Conservation (phyloP, 2,888 invertebrate genomes). For the Urechis unicinctus region DNA sequence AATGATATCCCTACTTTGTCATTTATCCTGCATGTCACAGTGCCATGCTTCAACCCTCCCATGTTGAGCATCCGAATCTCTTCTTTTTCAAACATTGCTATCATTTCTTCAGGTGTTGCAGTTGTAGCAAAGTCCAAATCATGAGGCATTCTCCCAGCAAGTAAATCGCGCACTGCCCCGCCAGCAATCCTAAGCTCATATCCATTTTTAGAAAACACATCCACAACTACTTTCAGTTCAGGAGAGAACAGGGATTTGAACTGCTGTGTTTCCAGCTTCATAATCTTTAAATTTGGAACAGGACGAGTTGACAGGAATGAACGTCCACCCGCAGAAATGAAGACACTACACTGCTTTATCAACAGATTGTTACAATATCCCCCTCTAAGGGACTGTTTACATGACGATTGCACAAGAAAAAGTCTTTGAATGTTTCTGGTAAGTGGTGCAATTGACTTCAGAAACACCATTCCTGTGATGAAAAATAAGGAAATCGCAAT, state of each 20-base stretch:
- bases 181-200: conserved; percentile 87
- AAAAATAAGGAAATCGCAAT: no score
- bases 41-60: conserved; percentile 59
- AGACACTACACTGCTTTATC: no score
- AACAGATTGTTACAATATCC: no score
- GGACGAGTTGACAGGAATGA: no score
- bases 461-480: no score
- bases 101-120: conserved; percentile 95
- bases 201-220: conserved; percentile 67
- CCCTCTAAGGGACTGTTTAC: no score
- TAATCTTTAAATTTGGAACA: conserved; percentile 28
- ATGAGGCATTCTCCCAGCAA: conserved; percentile 51
- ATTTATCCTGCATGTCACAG: conserved; percentile 89
- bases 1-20: conserved; percentile 90
- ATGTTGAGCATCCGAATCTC: conserved; percentile 83
- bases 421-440: no score
- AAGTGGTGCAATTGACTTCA: no score
- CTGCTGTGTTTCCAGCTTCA: conserved; percentile 39
- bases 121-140: conserved; percentile 97
- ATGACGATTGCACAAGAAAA: no score
- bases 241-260: conserved; percentile 61
- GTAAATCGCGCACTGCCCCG: conserved; percentile 79
- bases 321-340: no score
- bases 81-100: conserved; percentile 79
- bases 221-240: conserved; percentile 66